A percentile compares a stretch with the other conserved stretches of the same genome.
phyloP scores from a whole-genome alignment of 2,113 vertebrate species.

The Pelmatolapia mariae region DNA sequence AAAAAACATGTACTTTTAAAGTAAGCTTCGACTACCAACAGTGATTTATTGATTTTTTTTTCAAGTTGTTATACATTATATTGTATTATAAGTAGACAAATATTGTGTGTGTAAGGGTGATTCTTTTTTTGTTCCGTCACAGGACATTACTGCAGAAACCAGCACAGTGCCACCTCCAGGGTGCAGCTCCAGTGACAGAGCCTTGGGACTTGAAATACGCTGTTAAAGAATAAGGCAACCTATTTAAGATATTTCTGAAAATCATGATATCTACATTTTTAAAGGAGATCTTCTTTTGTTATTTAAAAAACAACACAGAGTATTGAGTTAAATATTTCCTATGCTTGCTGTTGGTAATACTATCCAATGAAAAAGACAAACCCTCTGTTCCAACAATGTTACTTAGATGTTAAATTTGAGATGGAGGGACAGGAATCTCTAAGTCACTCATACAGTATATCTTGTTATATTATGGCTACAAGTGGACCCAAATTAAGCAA shows the following conservation, averaged over 20 bases:
- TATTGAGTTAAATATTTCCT: neutral
- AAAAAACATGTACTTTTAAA: neutral
- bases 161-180: neutral
- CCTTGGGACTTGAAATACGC: neutral
- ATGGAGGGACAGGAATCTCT: neutral
- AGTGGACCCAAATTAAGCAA: neutral
- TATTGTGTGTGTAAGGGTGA: neutral
- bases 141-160: neutral
- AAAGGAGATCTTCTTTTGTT: neutral
- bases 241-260: neutral
- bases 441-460: neutral
- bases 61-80: neutral
- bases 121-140: rapidly evolving
- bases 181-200: neutral
- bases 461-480: neutral
- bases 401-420: neutral
- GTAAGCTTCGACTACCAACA: neutral
- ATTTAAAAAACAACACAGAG: neutral
- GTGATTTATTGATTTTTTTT: neutral
- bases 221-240: neutral
- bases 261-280: neutral
- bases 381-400: neutral
- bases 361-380: neutral
- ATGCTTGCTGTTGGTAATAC: neutral
- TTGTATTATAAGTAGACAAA: neutral